Conservation (phyloP, 37 sponge, comb jelly and placozoan species). For the Aplysina aerophoba region DNA sequence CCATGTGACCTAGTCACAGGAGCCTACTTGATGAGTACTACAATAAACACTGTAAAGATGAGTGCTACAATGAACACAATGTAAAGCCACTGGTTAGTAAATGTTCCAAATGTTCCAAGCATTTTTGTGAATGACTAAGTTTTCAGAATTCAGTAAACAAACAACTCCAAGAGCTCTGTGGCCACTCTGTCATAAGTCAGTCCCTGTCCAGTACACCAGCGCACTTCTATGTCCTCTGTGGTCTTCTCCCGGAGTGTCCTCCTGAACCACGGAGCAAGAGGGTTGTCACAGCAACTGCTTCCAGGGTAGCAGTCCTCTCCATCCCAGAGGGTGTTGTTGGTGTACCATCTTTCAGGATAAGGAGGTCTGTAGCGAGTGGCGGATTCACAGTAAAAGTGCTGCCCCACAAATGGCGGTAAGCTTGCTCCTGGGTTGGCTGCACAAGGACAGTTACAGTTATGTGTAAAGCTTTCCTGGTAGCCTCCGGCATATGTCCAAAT, state of each 20-base stretch:
- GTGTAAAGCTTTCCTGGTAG: background rate
- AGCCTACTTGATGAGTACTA: too few species aligned
- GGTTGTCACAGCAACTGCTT: conserved; percentile 21
- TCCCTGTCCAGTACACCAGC: background rate
- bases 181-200: background rate
- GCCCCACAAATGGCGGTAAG: background rate
- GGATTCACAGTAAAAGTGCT: background rate
- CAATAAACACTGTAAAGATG: too few species aligned
- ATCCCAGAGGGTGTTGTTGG: conserved; percentile 25
- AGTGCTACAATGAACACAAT: too few species aligned
- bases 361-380: background rate
- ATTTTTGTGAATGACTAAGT: too few species aligned
- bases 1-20: too few species aligned
- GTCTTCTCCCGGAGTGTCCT: background rate
- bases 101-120: too few species aligned
- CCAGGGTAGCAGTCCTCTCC: conserved; percentile 16
- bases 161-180: conserved; percentile 18
- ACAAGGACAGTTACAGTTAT: conserved; percentile 14
- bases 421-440: background rate
- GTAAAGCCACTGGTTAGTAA: too few species aligned
- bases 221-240: conserved; percentile 10
- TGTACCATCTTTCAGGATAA: background rate
- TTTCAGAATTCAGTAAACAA: conserved; percentile 21
- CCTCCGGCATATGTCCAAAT: conserved; percentile 25
- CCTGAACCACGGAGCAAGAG: conserved; percentile 23